Evolutionary conservation across 1,140 invertebrate species (phyloP), one percentile per base, ranked within the genome.

Genomic region (Halictus rubicundus): DNA sequence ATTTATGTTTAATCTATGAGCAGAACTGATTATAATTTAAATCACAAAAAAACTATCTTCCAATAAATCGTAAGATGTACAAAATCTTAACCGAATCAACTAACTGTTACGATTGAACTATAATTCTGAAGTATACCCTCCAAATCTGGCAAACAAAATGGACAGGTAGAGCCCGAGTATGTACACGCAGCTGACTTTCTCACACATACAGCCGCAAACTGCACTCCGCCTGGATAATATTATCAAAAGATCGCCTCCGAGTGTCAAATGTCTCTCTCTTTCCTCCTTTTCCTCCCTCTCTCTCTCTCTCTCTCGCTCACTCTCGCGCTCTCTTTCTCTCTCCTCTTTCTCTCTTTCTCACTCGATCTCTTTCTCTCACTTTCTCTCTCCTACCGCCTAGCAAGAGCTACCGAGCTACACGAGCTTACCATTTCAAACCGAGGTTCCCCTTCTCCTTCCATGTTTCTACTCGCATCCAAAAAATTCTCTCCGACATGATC

Each of bases 381-480:
- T 59, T 80, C 69, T 75, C 57, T 80, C 68, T 92, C 91, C 91
- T 93, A 92, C 86, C 91, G 83, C 91, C 92, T 93, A 92, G 86
- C 89, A 92, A 92, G 86, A 92, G 91, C 92, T 93, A 92, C 90
- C 91, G 88, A 92, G 90, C 92, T 93, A 93, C 92, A 92, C 91
- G 91, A 92, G 92, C 92, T 92, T 93, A 93, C 92, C 92, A 93
- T 93, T 93, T 93, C 91, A 93, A 93, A 92, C 92, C 91, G 87
- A 92, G 89, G 90, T 89, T 90, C 88, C 87, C 87, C 89, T 90
- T 90, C 83, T 89, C 86, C 88, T 89, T 88, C 89, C 86, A 88
- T 89, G 82, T 89, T 87, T 91, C 88, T 91, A 92, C 89, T 93
- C 91, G 91, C 89, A 92, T 93, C 91, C 89, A 72, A 89, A 88